Evolutionary conservation across 1,140 invertebrate genomes (phyloP).

Genomic region (Calliopsis andreniformis): DNA sequence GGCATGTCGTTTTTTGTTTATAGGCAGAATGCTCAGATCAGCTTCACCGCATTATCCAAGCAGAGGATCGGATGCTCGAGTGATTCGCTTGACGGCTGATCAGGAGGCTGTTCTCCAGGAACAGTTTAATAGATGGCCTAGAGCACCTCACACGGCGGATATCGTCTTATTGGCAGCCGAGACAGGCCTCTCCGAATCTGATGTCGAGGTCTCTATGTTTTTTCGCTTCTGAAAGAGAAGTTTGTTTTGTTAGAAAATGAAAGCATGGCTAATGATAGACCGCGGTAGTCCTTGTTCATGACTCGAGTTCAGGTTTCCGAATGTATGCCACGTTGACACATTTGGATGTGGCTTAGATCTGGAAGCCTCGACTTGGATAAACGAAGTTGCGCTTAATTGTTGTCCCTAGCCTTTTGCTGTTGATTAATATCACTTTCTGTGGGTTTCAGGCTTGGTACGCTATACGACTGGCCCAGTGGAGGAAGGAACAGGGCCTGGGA

Average conservation of each 20-base stretch:
- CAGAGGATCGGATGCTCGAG: slow-evolving; percentile 36
- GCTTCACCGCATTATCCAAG: slow-evolving; percentile 63
- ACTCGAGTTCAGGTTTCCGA: neutral
- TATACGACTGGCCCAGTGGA: slow-evolving; percentile 80
- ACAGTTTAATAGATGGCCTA: slow-evolving; percentile 81
- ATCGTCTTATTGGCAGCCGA: slow-evolving; percentile 82
- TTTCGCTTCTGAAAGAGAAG: neutral
- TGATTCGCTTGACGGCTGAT: slow-evolving; percentile 75
- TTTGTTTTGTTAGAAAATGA: neutral
- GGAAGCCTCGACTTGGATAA: neutral
- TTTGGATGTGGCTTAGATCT: neutral
- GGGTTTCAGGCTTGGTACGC: slow-evolving; percentile 80
- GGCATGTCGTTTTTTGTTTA: slow-evolving; percentile 12
- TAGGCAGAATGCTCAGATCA: slow-evolving; percentile 74
- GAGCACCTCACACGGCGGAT: slow-evolving; percentile 81
- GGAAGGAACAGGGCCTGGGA: slow-evolving; percentile 81
- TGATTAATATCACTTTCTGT: neutral
- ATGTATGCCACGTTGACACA: neutral
- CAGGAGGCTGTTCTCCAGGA: slow-evolving; percentile 80
- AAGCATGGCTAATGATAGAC: too few species aligned
- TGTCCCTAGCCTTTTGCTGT: neutral
- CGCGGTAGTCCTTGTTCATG: too few species aligned
- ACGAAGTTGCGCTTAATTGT: neutral
- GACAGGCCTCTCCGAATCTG: slow-evolving; percentile 80
- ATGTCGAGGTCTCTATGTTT: slow-evolving; percentile 78